Evolutionary conservation across 2,113 vertebrate species (phyloP).

Genomic region (Phylloscopus trochilus): DNA sequence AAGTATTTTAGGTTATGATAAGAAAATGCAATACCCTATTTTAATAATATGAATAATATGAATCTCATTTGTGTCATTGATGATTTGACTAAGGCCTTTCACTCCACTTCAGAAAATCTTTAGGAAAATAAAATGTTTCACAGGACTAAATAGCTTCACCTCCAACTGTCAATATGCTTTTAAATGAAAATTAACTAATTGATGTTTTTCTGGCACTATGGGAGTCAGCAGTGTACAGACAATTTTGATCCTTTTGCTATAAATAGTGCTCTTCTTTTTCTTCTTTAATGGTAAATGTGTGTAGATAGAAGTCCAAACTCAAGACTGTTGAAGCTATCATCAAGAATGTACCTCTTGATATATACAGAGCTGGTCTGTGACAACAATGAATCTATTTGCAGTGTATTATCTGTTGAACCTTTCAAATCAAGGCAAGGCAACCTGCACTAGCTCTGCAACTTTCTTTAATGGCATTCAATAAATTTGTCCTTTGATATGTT

Average conservation of each 20-base stretch:
- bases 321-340: background rate
- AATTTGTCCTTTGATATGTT: background rate
- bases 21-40: background rate
- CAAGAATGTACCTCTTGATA: background rate
- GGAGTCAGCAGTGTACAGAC: background rate
- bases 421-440: background rate
- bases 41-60: background rate
- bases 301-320: background rate
- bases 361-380: background rate
- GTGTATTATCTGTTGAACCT: background rate
- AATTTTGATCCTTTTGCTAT: background rate
- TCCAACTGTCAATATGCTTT: background rate
- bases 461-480: background rate
- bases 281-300: background rate
- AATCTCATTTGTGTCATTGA: background rate
- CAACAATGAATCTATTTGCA: background rate
- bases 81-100: background rate
- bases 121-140: background rate
- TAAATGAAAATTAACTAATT: background rate
- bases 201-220: background rate
- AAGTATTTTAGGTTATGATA: background rate
- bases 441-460: background rate
- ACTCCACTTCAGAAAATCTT: background rate
- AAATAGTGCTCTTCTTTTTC: background rate
- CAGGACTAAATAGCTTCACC: background rate